Percentiles rank a stretch among this genome's conserved stretches.
phyloP scores from a whole-genome alignment of 2,888 invertebrate species.

The Lasioglossum leucozonium region DNA sequence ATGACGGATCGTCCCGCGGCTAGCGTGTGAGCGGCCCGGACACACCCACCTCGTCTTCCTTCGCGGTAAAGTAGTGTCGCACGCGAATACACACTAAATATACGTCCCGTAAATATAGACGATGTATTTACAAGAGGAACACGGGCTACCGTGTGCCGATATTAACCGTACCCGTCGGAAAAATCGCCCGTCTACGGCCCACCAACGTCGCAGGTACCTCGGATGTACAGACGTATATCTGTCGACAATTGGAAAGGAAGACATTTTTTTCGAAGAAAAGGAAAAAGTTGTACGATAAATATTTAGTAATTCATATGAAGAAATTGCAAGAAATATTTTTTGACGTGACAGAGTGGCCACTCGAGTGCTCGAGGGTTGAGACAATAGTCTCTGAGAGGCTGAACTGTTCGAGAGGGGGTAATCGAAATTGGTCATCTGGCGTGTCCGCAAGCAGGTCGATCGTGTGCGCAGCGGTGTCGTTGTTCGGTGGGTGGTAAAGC shows the following conservation, averaged over 20 bases:
- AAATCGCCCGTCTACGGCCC: slow-evolving; percentile 48
- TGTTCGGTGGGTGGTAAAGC: not conserved
- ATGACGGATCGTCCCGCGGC: slow-evolving; percentile 80
- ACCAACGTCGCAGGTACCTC: no score
- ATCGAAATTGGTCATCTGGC: not conserved
- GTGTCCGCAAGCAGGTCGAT: not conserved
- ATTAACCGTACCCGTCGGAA: slow-evolving; percentile 46
- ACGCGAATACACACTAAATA: slow-evolving; percentile 80
- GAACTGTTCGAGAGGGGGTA: not conserved
- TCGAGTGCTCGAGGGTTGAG: no score
- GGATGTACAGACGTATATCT: no score
- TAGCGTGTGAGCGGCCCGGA: slow-evolving; percentile 76
- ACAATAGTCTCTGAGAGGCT: not conserved
- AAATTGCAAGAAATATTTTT: no score
- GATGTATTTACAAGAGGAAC: slow-evolving; percentile 83
- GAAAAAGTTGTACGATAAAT: no score
- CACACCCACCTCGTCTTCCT: slow-evolving; percentile 82
- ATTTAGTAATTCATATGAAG: no score
- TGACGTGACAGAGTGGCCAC: no score
- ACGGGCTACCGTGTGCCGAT: slow-evolving; percentile 70
- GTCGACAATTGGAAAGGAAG: no score
- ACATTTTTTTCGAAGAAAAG: no score
- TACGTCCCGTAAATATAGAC: slow-evolving; percentile 82
- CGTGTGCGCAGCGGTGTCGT: not conserved
- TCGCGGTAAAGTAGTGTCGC: slow-evolving; percentile 79